Evolutionary conservation across 2,888 invertebrate genomes (phyloP), one percentile per base, ranked within the genome.

Genomic region (Drosophila kuntzei): DNA sequence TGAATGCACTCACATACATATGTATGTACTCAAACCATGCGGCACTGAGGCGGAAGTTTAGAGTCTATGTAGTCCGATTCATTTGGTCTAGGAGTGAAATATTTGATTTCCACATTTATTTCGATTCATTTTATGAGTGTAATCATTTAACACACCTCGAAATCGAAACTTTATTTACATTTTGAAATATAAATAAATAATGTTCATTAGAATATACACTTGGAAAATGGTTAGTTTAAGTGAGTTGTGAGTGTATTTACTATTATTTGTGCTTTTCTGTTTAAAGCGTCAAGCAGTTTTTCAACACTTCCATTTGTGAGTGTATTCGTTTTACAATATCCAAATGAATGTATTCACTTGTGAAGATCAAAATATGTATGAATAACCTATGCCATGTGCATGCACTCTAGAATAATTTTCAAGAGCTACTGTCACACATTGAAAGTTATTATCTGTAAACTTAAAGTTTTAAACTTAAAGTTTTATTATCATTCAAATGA

Each of bases 21-120:
- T n/a, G n/a, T n/a, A n/a, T n/a, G n/a, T n/a, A n/a, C n/a, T n/a
- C n/a, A n/a, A n/a, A n/a, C 2, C n/a, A 22, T 39, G 39, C 47
- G 73, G 12, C 32, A 25, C 32, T 51, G n/a, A 36, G 54, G 70
- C 66, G 66, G 58, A 59, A 67, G 65, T 66, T 44, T 34, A 20
- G 8, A 34, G 44, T 43, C 43, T 34, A 20, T 22, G 44, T 20
- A 25, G 25, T 18, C n/a, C 14, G 14, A 43, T 53, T 37, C 18
- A 51, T 37, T 37, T 51, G 25, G 11, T 25, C 34, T 49, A 49
- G 20, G 20, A 20, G n/a, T 34, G 14, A 34, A 36, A n/a, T 8
- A 34, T 47, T n/a, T 32, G 0, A 47, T 47, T n/a, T 32, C 12
- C 16, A 3, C 11, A 12, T 18, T 18, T 11, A 49, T 49, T 49